Evolutionary conservation across 2,113 vertebrate species (phyloP), one percentile per base, ranked within the genome.

Genomic region (Psilopogon haemacephalus): DNA sequence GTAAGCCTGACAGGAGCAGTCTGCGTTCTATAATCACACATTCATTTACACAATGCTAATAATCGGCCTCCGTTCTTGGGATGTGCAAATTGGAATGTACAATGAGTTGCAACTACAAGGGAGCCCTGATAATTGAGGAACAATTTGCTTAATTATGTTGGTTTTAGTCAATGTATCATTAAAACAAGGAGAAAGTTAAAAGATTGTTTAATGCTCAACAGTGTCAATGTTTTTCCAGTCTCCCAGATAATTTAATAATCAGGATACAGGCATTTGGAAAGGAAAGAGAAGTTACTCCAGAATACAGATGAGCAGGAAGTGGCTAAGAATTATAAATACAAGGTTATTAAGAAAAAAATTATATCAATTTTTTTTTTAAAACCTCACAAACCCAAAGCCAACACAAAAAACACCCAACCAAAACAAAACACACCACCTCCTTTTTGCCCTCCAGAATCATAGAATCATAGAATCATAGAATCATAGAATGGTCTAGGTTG

Each of bases 151-250:
- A 70, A 85, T 89, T 79, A n/a, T 33, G 37, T 83, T 85, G 24
- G 33, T 55, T 26, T 91, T 67, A 23, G 56, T 75, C 59, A 56
- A 40, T 82, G 33, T 63, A 23, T 95, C 33, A 73, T 67, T 89
- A 89, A 90, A 91, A 76, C 50, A 75, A 68, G 73, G 46, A 50
- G 85, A 46, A 85, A 87, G 56, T 71, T 58, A 80, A 87, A 87
- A n/a, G 15, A 35, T 60, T 63, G 42, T 59, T 91, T 75, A 62
- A 8, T 35, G 12, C 76, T 84, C 46, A 37, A 15, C 54, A 20
- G 19, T 71, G 68, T 73, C 16, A 8, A 9, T 89, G 40, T 83
- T 94, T 50, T 87, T 71, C 40, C 52, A 56, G 52, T 67, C 33
- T 93, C n/a, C 2, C 24, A 85, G 59, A 44, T 63, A 77, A 80